Evolutionary conservation across 2,888 invertebrate genomes (phyloP).

Genomic region (Empis livida): DNA sequence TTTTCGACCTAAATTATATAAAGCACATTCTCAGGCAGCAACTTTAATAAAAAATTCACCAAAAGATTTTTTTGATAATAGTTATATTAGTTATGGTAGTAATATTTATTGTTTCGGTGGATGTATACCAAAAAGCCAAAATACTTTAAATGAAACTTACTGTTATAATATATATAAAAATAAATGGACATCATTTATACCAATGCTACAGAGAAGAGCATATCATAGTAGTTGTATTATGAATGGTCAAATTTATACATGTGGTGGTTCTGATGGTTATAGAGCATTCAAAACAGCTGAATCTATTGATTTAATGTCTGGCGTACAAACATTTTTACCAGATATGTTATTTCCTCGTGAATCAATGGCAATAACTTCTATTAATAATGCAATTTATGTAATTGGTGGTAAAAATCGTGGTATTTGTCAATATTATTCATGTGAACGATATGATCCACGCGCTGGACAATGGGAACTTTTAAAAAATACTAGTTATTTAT

Average conservation of each 20-base stretch:
- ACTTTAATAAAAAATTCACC: conserved; percentile 4
- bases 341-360: conserved; percentile 8
- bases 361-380: conserved; percentile 9
- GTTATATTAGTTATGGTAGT: conserved; percentile 10
- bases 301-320: conserved; percentile 9
- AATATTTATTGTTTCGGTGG: conserved; percentile 12
- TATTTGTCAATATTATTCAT: conserved; percentile 2
- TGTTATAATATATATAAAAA: conserved; percentile 9
- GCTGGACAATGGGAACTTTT: conserved; percentile 11
- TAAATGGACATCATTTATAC: conserved; percentile 12
- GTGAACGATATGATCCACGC: conserved; percentile 12
- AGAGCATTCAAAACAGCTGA: conserved; percentile 9
- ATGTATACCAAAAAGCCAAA: conserved; percentile 7
- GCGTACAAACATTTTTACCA: conserved; percentile 1
- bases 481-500: conserved; percentile 3
- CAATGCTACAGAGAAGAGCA: conserved; percentile 11
- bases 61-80: conserved; percentile 6
- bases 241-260: conserved; percentile 7
- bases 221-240: conserved; percentile 12
- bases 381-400: conserved; percentile 11
- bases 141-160: conserved; percentile 4
- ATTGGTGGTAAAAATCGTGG: conserved; percentile 11
- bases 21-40: conserved; percentile 4
- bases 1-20: conserved; percentile 6
- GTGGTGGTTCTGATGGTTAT: conserved; percentile 11